Percentiles rank a stretch among this genome's conserved stretches.
Evolutionary conservation across 2,888 invertebrate species (phyloP).

Genomic region (Patella depressa): DNA sequence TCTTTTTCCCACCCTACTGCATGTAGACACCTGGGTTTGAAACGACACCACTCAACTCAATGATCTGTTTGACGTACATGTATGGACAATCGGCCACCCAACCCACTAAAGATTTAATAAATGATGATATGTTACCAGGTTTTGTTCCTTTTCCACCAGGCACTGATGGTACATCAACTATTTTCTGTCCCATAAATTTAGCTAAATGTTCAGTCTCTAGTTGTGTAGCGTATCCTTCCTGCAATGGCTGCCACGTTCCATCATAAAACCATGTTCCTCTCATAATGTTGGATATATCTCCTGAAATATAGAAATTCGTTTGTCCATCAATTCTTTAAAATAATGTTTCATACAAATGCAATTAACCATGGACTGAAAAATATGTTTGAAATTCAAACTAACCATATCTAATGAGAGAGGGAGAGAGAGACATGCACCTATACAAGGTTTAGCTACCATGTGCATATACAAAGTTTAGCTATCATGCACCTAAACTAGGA

Average conservation of each 20-base stretch:
- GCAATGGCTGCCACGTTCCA: slow-evolving; percentile 78
- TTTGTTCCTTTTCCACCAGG: slow-evolving; percentile 52
- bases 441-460: no score
- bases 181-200: slow-evolving; percentile 73
- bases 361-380: neutral
- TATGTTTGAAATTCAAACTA: neutral
- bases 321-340: neutral
- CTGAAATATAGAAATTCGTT: slow-evolving; percentile 61
- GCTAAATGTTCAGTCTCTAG: slow-evolving; percentile 78
- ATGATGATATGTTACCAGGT: slow-evolving; percentile 45
- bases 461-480: no score
- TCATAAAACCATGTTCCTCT: slow-evolving; percentile 80
- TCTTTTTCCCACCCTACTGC: no score
- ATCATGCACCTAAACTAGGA: no score
- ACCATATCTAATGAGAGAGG: neutral
- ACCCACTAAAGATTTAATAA: no score
- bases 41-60: no score
- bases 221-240: slow-evolving; percentile 75
- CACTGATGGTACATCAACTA: slow-evolving; percentile 49
- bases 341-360: neutral
- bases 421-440: neutral
- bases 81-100: no score
- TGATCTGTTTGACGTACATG: no score
- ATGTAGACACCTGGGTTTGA: no score
- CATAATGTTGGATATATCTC: slow-evolving; percentile 74